A percentile compares a stretch with the other conserved stretches of the same genome.
phyloP scores from a whole-genome alignment of 2,888 invertebrate genomes.

The Uropetala carovei region DNA sequence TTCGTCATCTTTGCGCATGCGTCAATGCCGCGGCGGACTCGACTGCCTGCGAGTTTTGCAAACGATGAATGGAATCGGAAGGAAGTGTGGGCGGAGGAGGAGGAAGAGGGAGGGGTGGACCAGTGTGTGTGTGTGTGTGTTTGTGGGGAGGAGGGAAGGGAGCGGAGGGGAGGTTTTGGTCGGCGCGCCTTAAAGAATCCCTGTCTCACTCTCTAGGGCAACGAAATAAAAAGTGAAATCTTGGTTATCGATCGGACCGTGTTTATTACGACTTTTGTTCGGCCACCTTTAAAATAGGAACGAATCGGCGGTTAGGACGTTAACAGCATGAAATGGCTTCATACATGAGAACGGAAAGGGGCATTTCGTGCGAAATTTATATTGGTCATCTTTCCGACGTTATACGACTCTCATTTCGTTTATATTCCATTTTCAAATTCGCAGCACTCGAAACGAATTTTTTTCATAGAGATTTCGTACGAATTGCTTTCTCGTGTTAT shows the following conservation, averaged over 20 bases:
- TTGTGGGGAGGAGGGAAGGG: not conserved
- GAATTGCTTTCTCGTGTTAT: too few relatives aligned
- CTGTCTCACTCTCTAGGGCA: not conserved
- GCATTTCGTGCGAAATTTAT: too few relatives aligned
- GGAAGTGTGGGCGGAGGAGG: conserved; percentile 36
- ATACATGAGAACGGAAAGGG: too few relatives aligned
- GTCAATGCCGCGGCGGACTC: conserved; percentile 18
- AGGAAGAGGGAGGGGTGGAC: not conserved
- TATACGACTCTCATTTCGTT: too few relatives aligned
- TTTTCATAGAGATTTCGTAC: too few relatives aligned
- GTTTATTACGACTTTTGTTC: not conserved
- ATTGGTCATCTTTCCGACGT: too few relatives aligned
- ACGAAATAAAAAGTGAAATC: conserved; percentile 33
- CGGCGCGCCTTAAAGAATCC: conserved; percentile 35
- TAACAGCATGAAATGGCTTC: not conserved
- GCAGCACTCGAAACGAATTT: too few relatives aligned
- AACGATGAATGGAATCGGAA: conserved; percentile 53
- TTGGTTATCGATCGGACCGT: conserved; percentile 41
- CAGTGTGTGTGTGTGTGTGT: not conserved
- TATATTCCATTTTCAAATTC: too few relatives aligned
- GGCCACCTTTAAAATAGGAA: not conserved
- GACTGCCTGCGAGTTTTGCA: conserved; percentile 26
- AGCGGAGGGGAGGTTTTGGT: not conserved
- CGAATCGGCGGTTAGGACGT: not conserved
- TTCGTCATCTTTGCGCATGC: conserved; percentile 45